Base-by-base conservation (phyloP, 2,888 invertebrate genomes). In the Micoletzkya japonica region DNA sequence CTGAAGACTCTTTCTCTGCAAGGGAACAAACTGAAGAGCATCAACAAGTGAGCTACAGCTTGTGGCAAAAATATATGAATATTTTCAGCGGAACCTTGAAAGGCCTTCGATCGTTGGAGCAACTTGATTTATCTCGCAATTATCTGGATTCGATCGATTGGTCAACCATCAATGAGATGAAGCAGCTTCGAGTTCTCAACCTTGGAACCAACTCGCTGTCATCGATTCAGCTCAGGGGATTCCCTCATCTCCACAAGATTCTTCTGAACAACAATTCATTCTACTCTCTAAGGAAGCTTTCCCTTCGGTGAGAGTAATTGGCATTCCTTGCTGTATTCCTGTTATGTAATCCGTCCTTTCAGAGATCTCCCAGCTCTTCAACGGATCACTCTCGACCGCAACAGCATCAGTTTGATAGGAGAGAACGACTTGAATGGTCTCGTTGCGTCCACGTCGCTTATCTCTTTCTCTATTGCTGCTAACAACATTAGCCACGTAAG, bases 131-230 rank as follows among this genome's bases (percentile, higher is more conserved):
- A 54, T 73, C 80, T 17, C 63, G 76, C 24, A 81, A 86, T 60
- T 54, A 71, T 34, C 74, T 82, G 34, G 37, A 61, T 2, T 52
- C 61, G 34, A 75, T 85, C 54, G 80, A 85, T 61, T 72, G 73
- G 72, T 64, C 70, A 1, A 77, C 80, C 0, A 83, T 85, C 74
- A 56, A 70, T 7, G 59, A 71, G 17, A 73, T 83, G 74, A 81
- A 79, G 54, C 73, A 76, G 10, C 73, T 85, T 17, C 71, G 70
- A 37, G 52, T 74, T 10, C 81, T 88, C 4, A 87, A 88, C 70
- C 71, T 88, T 39, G 86, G 86, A 70, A 85, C 85, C 59, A 88
- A 88, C 73, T 73, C 75, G 20, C 66, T 87, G 4, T 68, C 72
- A 2, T 28, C 34, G 10, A 70, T 82, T 7, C 44, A 60, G 17